Base-by-base conservation (phyloP, 2,113 vertebrate genomes). In the Neoarius graeffei region DNA sequence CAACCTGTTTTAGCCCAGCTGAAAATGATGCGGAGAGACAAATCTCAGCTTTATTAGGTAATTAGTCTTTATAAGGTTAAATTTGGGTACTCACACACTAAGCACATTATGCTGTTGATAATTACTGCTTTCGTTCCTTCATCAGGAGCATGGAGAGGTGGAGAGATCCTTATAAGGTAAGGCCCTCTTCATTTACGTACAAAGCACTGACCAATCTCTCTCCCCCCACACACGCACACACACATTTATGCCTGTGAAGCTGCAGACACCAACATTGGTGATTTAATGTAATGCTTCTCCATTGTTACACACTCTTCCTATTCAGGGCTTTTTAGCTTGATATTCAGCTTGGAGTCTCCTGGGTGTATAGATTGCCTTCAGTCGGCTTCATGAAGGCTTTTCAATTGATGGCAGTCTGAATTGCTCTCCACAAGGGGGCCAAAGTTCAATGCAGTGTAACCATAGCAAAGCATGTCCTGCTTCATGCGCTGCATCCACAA, bases 381-480 rank as follows among this genome's bases (percentile, higher is more conserved):
- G 91, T 86, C 81, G 67, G 90, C 91, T 93, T 94, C 93, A 92
- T 93, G 94, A 93, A 93, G 91, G 91, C 80, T 57, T 89, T 92
- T 88, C 85, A 88, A 90, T 87, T 42, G 73, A 91, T 83, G 82
- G 77, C 27, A 54, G n/a, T 11, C 83, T 84, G 54, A 77, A 88
- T 90, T 85, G 85, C 84, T 84, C 13, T 67, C 76, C 79, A 87
- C 50, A 76, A 73, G 87, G 81, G 81, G 89, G 88, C 76, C 88
- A 87, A 93, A 90, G 87, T 91, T 91, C 89, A 90, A 85, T 87
- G 35, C 62, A 71, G 90, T 7, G 57, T 83, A 83, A 71, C 89
- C 81, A 87, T 74, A 84, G 82, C 20, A 60, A 89, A 35, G 59
- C 52, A 54, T 50, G 57, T 20, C 30, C 19, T 87, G 15, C 23